These are phyloP conservation scores for Ciona savignyi DNA, from an alignment of 23 tunicate genomes.

Conservation along the genomic window DNA sequence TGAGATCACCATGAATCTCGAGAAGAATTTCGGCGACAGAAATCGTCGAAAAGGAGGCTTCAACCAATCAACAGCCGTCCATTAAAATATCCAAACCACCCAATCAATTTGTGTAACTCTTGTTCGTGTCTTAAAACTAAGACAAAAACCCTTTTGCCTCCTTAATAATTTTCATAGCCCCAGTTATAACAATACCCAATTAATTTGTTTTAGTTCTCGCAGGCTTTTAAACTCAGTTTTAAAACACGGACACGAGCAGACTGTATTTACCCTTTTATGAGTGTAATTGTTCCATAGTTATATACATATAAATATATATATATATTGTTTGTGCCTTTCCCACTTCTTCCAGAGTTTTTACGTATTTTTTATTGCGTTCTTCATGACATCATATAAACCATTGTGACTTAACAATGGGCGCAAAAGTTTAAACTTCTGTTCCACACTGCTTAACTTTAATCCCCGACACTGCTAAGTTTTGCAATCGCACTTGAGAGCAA, in stretches of 20 bases:
- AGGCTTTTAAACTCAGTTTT: too few relatives aligned
- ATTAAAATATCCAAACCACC: not conserved
- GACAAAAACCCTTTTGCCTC: too few relatives aligned
- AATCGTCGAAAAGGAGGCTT: slow-evolving; percentile 37
- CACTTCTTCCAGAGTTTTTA: not conserved
- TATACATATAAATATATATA: too few relatives aligned
- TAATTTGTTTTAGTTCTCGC: too few relatives aligned
- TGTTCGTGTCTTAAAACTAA: too few relatives aligned
- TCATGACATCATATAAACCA: not conserved
- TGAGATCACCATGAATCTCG: slow-evolving; percentile 95
- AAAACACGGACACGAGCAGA: too few relatives aligned
- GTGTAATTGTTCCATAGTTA: not conserved
- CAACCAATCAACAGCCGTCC: slow-evolving; percentile 11
- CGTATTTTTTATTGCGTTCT: not conserved
- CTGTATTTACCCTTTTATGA: too few relatives aligned
- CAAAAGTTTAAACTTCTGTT: too few relatives aligned
- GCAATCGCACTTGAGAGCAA: not conserved
- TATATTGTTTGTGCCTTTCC: not conserved
- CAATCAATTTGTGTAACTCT: too few relatives aligned
- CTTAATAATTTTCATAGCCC: too few relatives aligned
- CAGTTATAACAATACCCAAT: too few relatives aligned
- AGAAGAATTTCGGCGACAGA: slow-evolving; percentile 93
- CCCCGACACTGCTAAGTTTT: not conserved
- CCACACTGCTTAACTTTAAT: not conserved
- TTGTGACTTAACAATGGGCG: not conserved